A percentile compares a stretch with the other conserved stretches of the same genome.
Evolutionary conservation across 2,797 vertebrate genomes (phyloP).

Genomic region (Myotis daubentonii): DNA sequence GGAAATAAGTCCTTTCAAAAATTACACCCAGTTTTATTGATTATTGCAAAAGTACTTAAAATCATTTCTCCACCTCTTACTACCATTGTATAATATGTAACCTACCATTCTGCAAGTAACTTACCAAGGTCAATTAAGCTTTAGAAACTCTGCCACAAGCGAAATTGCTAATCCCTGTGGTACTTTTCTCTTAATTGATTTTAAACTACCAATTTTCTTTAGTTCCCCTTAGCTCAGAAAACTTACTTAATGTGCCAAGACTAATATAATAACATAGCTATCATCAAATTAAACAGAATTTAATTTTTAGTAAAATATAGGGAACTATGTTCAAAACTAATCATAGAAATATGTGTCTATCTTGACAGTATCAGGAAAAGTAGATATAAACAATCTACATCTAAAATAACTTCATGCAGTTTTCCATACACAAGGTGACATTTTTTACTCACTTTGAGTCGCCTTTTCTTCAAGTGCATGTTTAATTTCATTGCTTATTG

Average conservation of each 20-base stretch:
- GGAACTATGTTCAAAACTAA: background rate
- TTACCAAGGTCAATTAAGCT: conserved; percentile 27
- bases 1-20: background rate
- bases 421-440: background rate
- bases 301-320: conserved; percentile 42
- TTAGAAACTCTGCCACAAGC: conserved; percentile 3
- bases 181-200: conserved; percentile 35
- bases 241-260: background rate
- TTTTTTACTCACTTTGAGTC: background rate
- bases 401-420: background rate
- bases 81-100: background rate
- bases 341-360: background rate
- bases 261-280: conserved; percentile 30
- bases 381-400: background rate
- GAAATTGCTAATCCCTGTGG: background rate
- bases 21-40: background rate
- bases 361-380: background rate
- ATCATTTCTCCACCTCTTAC: background rate
- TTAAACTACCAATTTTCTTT: conserved; percentile 50
- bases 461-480: background rate
- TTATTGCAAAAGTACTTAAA: background rate
- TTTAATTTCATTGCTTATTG: background rate
- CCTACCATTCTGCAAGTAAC: background rate
- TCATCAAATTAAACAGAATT: conserved; percentile 15
- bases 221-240: conserved; percentile 36